Percentiles rank a stretch among this genome's conserved stretches.
phyloP scores from a whole-genome alignment of 2,113 vertebrate species.

The Grammomys dolichurus region DNA sequence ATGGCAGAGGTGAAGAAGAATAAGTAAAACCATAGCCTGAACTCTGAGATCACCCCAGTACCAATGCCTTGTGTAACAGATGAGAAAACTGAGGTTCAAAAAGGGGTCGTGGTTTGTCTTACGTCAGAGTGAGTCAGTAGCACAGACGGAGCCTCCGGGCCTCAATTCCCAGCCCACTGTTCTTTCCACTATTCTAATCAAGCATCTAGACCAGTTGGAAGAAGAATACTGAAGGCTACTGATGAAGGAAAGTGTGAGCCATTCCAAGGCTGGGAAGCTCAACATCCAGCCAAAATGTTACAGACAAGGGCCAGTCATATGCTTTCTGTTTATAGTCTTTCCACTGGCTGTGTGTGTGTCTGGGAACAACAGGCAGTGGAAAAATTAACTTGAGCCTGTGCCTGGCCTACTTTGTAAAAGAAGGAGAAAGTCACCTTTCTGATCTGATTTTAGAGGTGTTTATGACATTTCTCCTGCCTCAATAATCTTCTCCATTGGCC shows the following conservation, averaged over 20 bases:
- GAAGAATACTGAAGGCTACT: constrained; percentile 59
- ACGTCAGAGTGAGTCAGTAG: constrained; percentile 59
- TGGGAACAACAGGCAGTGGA: constrained; percentile 43
- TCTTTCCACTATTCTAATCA: constrained; percentile 63
- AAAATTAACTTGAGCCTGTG: constrained; percentile 47
- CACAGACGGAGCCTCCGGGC: constrained; percentile 28
- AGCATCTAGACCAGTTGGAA: constrained; percentile 52
- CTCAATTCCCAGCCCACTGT: constrained; percentile 60
- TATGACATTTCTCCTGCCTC: not conserved
- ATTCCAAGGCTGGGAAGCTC: constrained; percentile 41
- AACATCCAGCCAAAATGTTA: constrained; percentile 66
- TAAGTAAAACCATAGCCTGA: constrained; percentile 66
- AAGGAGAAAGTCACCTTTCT: constrained; percentile 13
- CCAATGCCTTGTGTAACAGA: constrained; percentile 63
- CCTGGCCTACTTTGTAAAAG: constrained; percentile 18
- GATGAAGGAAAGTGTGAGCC: constrained; percentile 50
- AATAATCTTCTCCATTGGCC: not conserved
- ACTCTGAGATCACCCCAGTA: constrained; percentile 54
- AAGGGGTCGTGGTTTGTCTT: constrained; percentile 61
- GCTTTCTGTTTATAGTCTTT: constrained; percentile 66
- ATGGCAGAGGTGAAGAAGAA: constrained; percentile 51
- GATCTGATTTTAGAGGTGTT: not conserved
- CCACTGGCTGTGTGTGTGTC: constrained; percentile 25
- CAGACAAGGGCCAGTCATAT: constrained; percentile 54
- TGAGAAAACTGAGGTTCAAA: constrained; percentile 68